phyloP scores from a whole-genome alignment of 1,140 invertebrate species.

The Papilio polytes region DNA sequence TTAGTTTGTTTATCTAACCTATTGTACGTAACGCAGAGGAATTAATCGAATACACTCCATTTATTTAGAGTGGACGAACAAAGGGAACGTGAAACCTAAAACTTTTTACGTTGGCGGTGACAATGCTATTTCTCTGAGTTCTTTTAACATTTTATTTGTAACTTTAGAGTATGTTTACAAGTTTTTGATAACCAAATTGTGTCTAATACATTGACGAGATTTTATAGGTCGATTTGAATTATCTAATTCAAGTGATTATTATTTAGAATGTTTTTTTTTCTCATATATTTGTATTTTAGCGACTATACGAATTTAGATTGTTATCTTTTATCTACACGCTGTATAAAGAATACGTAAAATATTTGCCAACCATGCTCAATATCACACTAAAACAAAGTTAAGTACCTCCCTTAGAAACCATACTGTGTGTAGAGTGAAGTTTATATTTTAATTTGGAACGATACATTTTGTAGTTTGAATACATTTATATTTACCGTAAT shows the following conservation, averaged over 20 bases:
- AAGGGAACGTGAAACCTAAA: constrained; percentile 80
- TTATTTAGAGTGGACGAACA: constrained; percentile 78
- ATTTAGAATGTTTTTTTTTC: no score
- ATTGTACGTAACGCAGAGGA: constrained; percentile 82
- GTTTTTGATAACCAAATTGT: constrained; percentile 47
- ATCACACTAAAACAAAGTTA: neutral
- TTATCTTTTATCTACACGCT: constrained; percentile 67
- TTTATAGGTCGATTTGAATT: constrained; percentile 43
- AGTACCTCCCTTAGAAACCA: no score
- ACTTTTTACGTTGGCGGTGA: constrained; percentile 82
- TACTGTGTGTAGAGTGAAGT: no score
- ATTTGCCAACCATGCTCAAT: constrained; percentile 4
- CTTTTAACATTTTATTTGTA: constrained; percentile 76
- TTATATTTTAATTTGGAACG: no score
- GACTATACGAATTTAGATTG: constrained; percentile 62
- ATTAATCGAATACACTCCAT: constrained; percentile 81
- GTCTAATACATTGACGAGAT: constrained; percentile 40
- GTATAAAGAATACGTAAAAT: constrained; percentile 68
- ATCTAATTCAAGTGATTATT: no score
- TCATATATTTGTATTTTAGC: constrained; percentile 67
- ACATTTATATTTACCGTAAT: constrained; percentile 31
- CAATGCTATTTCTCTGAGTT: constrained; percentile 78
- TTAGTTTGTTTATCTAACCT: constrained; percentile 81
- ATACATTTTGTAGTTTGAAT: neutral
- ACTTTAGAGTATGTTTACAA: constrained; percentile 64